Base-by-base conservation (phyloP, 2,888 invertebrate species). In the Tromatobia lineatoria region DNA sequence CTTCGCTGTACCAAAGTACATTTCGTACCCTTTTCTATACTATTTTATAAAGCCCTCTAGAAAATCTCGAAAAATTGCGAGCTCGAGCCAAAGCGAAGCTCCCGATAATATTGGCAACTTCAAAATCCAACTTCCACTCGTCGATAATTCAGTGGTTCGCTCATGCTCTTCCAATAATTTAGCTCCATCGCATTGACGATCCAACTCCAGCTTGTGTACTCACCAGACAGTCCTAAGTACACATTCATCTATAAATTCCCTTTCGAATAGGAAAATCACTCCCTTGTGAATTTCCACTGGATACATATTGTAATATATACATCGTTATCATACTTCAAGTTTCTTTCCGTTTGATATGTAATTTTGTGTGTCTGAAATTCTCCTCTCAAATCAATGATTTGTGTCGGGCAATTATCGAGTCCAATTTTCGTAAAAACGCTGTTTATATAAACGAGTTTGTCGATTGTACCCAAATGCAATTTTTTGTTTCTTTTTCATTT, bases 291-390 rank as follows among this genome's bases (percentile, higher is more conserved):
- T 38, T 61, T 38, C 13, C 23, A 25, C 57, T 57, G 23, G 13
- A 13, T 57, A 18, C 50, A 50, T 18, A 13, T 45, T 2, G 7
- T 47, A 47, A 13, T 25, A 57, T 25, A 57, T 25, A 25, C 10
- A 23, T 13, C 25, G 3, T 25, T 13, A 57, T 57, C 57, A 25
- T 57, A 57, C 57, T 13, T 15, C 20, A 15, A 66, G 67, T 47
- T 67, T 8, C 15, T 76, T 80, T 76, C 80, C 73, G 76, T 83
- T 73, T 73, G 77, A 73, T 80, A 80, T 83, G 80, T 76, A 80
- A 76, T 83, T 71, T 83, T 67, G 71, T 73, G 74, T 64, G 52
- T 47, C 45, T 23, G 34, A 73, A 80, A 76, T 67, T 79, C 61
- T 45, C 52, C 59, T 52, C 25, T 23, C 52, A 54, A 71, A 64